Percentiles rank a stretch among this genome's conserved stretches.
Evolutionary conservation across 2,797 vertebrate genomes (phyloP).

Genomic region (Crenuchus spilurus): DNA sequence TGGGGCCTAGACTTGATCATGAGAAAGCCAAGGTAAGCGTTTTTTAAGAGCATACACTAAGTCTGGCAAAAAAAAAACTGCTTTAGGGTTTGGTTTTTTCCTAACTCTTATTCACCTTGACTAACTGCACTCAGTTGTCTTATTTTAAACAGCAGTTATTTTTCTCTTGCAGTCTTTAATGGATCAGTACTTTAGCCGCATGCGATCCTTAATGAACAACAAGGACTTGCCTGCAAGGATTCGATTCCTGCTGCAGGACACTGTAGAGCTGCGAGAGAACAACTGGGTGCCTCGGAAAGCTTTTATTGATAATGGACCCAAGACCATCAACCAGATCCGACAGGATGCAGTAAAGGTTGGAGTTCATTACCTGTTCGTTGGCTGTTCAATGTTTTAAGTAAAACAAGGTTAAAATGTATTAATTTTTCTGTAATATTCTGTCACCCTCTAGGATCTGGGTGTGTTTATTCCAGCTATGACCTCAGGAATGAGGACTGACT

Average conservation of each 20-base stretch:
- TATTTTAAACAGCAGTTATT: neutral
- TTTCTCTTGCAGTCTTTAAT: constrained; percentile 89
- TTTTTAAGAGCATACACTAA: neutral
- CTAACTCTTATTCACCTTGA: too few relatives aligned
- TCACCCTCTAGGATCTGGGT: constrained; percentile 89
- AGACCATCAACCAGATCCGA: constrained; percentile 98
- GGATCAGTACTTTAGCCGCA: constrained; percentile 99
- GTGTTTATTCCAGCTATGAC: constrained; percentile 98
- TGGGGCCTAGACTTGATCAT: constrained; percentile 99
- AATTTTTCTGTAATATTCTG: neutral
- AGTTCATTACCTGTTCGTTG: neutral
- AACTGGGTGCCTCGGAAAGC: constrained; percentile 98
- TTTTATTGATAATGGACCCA: constrained; percentile 99
- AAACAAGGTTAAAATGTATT: neutral
- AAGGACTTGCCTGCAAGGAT: constrained; percentile 99
- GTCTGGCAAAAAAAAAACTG: neutral
- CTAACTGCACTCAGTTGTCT: too few relatives aligned
- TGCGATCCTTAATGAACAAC: constrained; percentile 99
- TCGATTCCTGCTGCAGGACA: constrained; percentile 99
- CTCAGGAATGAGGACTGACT: constrained; percentile 95
- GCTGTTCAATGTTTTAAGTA: too few relatives aligned
- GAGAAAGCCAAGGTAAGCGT: constrained; percentile 93
- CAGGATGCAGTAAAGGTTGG: constrained; percentile 96
- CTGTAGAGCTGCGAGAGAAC: constrained; percentile 96
- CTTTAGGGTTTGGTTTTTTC: neutral